Percentiles rank a stretch among this genome's conserved stretches.
phyloP scores from a whole-genome alignment of 2,888 invertebrate species.

The Diadegma fenestrale region DNA sequence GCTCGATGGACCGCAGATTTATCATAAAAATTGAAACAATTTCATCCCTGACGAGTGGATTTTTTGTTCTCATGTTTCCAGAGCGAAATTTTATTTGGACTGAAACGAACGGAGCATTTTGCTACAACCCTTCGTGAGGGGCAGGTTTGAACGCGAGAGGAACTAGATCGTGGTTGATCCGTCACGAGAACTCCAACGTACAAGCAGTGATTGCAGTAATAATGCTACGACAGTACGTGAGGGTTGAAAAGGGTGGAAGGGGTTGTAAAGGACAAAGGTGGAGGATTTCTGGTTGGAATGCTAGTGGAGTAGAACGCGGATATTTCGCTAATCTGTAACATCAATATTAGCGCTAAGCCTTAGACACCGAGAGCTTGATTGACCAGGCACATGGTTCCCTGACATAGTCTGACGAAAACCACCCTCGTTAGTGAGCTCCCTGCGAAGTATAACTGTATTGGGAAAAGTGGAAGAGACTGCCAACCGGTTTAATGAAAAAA shows the following conservation, averaged over 20 bases:
- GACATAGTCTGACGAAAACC: slow-evolving; percentile 1
- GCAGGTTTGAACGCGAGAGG: neutral
- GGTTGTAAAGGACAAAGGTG: neutral
- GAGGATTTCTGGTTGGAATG: slow-evolving; percentile 31
- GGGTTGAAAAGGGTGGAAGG: slow-evolving; percentile 27
- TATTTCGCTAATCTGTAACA: slow-evolving; percentile 75
- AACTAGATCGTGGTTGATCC: slow-evolving; percentile 35
- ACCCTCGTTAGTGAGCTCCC: slow-evolving; percentile 40
- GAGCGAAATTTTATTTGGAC: neutral
- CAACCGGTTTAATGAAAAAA: neutral
- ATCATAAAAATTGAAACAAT: neutral
- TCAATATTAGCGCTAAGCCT: slow-evolving; percentile 77
- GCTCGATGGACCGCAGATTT: neutral
- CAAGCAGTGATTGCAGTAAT: slow-evolving; percentile 55
- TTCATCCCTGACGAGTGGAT: neutral
- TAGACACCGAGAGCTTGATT: slow-evolving; percentile 76
- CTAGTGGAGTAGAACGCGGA: slow-evolving; percentile 57
- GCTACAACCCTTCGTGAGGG: neutral
- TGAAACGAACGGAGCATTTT: neutral
- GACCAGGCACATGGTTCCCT: slow-evolving; percentile 66
- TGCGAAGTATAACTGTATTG: slow-evolving; percentile 40
- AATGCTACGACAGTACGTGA: slow-evolving; percentile 30
- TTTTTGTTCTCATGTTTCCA: neutral
- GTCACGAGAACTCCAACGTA: slow-evolving; percentile 32
- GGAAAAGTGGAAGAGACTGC: neutral